Conservation (phyloP, 2,113 vertebrate genomes). For the Leucosticte australis region DNA sequence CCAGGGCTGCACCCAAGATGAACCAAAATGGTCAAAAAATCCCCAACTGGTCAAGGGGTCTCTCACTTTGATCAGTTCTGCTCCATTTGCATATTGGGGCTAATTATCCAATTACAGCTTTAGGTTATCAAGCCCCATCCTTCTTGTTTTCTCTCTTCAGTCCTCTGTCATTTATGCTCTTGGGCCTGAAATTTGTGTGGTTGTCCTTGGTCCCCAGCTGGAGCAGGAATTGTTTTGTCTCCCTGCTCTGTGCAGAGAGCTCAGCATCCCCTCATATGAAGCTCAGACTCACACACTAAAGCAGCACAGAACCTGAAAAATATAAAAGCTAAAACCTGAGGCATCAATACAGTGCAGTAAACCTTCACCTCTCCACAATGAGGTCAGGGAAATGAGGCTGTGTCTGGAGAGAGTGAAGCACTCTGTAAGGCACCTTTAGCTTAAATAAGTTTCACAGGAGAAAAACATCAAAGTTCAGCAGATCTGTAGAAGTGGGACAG, state of each 20-base stretch:
- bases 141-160: not conserved
- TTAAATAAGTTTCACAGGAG: not conserved
- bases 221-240: not conserved
- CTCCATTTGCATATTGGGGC: not conserved
- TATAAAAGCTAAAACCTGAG: not conserved
- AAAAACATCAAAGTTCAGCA: not conserved
- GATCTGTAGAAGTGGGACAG: not conserved
- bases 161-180: too few species aligned
- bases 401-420: not conserved
- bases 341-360: not conserved
- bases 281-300: not conserved
- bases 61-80: rapidly evolving
- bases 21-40: not conserved
- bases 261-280: rapidly evolving
- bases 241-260: not conserved
- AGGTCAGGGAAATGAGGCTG: not conserved
- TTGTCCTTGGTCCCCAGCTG: not conserved
- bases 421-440: not conserved
- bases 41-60: rapidly evolving
- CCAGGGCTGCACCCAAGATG: not conserved
- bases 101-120: not conserved
- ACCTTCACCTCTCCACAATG: not conserved
- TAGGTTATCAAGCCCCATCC: not conserved
- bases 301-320: not conserved
- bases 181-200: too few species aligned